Percentiles rank a stretch among this genome's conserved stretches.
phyloP scores from a whole-genome alignment of 2,888 invertebrate genomes.

The Lepas anatifera region DNA sequence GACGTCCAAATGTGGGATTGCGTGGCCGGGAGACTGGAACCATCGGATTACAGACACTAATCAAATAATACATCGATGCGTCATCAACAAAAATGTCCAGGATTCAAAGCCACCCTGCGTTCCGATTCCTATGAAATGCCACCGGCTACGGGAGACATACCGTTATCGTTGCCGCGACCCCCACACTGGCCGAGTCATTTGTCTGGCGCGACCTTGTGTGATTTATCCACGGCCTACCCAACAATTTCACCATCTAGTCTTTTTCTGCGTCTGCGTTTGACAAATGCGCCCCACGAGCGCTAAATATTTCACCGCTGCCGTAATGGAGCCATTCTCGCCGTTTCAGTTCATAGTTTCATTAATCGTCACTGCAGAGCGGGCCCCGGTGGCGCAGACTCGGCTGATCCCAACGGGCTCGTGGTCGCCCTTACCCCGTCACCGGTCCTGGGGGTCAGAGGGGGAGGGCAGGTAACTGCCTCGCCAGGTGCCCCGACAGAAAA shows the following conservation, averaged over 20 bases:
- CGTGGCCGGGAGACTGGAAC: too few species aligned
- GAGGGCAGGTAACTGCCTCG: neutral
- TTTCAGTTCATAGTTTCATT: conserved; percentile 9
- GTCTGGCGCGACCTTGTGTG: conserved; percentile 13
- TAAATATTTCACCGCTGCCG: conserved; percentile 5
- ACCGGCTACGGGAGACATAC: too few species aligned
- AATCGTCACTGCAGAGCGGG: neutral
- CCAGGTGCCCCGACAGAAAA: neutral
- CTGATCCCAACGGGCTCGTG: conserved; percentile 17
- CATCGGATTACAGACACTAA: too few species aligned
- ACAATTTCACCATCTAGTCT: neutral
- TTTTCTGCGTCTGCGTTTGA: conserved; percentile 2
- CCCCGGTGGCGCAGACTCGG: conserved; percentile 15
- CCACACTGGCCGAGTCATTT: neutral
- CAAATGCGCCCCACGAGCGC: neutral
- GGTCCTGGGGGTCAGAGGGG: neutral
- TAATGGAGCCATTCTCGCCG: neutral
- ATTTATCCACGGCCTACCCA: conserved; percentile 17
- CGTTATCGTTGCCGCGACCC: too few species aligned
- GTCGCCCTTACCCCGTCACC: neutral
- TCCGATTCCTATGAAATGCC: too few species aligned
- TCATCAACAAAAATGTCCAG: too few species aligned
- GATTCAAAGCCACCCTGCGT: too few species aligned
- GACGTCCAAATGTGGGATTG: too few species aligned
- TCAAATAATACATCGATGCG: too few species aligned